These are phyloP conservation scores for Stegana nigrithorax DNA, from an alignment of 2,888 invertebrate species.

Conservation along the genomic window DNA sequence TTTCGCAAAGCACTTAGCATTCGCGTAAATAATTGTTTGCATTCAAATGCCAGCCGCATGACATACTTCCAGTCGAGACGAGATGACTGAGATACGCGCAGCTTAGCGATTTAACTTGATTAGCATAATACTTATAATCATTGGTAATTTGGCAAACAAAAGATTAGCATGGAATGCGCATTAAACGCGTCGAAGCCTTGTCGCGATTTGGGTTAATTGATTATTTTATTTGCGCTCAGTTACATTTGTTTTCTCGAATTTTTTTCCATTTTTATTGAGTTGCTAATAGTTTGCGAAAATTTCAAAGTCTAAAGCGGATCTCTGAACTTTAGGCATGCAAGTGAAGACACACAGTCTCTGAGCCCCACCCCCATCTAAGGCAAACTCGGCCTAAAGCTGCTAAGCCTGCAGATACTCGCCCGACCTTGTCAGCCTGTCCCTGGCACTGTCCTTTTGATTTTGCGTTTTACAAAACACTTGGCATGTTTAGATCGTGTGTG, in stretches of 20 bases:
- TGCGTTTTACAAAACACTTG: no score
- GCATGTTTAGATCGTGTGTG: no score
- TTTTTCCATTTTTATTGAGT: background rate
- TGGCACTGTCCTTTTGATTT: no score
- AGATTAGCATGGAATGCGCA: slow-evolving; percentile 65
- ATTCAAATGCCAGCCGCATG: slow-evolving; percentile 27
- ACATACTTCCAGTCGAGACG: slow-evolving; percentile 61
- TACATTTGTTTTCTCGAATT: background rate
- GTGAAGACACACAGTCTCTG: no score
- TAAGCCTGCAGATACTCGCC: no score
- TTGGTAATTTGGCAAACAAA: slow-evolving; percentile 27
- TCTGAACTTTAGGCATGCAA: no score
- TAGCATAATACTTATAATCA: slow-evolving; percentile 44
- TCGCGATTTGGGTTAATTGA: slow-evolving; percentile 36
- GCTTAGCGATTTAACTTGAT: slow-evolving; percentile 53
- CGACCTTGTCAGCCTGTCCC: no score
- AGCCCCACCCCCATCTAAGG: no score
- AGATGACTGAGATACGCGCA: slow-evolving; percentile 6
- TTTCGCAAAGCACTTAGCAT: background rate
- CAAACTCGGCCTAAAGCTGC: no score
- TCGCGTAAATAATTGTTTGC: slow-evolving; percentile 15
- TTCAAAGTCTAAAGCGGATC: no score
- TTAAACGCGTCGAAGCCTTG: slow-evolving; percentile 31
- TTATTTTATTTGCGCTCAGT: slow-evolving; percentile 20
- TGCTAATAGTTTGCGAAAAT: no score